Evolutionary conservation across 2,797 vertebrate species (phyloP).

Genomic region (Eurystomus glaucurus): DNA sequence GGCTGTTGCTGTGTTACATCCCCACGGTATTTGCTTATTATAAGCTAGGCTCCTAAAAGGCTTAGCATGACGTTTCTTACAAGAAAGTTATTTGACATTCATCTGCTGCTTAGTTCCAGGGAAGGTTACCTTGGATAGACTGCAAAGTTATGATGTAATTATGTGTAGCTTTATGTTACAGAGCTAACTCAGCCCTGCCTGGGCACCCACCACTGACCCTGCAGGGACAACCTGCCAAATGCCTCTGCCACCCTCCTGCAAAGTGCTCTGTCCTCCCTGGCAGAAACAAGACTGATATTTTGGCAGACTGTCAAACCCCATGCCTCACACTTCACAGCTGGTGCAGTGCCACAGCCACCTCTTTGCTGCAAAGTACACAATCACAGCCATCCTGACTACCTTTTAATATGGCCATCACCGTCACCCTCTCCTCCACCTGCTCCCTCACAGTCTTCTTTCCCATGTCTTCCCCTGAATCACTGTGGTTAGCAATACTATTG

Average conservation of each 20-base stretch:
- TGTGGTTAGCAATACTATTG: rapidly evolving
- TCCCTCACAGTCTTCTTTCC: background rate
- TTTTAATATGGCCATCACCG: rapidly evolving
- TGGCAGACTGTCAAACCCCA: background rate
- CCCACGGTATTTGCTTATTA: background rate
- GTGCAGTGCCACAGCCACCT: background rate
- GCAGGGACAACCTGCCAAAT: background rate
- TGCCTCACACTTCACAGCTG: background rate
- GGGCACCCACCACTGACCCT: background rate
- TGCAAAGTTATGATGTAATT: background rate
- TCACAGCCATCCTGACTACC: background rate
- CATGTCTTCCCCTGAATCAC: background rate
- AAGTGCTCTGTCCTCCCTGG: rapidly evolving
- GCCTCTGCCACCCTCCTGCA: background rate
- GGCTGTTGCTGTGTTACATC: background rate
- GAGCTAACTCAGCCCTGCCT: background rate
- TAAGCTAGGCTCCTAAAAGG: background rate
- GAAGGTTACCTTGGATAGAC: background rate
- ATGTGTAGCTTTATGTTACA: background rate
- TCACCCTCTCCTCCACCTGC: background rate
- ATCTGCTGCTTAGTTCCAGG: background rate
- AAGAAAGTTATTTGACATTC: constrained; percentile 4
- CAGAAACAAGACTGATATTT: background rate
- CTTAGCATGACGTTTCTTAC: background rate
- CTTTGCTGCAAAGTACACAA: background rate